phyloP scores from a whole-genome alignment of 2,113 vertebrate species.

The Xyliphius kryptos region DNA sequence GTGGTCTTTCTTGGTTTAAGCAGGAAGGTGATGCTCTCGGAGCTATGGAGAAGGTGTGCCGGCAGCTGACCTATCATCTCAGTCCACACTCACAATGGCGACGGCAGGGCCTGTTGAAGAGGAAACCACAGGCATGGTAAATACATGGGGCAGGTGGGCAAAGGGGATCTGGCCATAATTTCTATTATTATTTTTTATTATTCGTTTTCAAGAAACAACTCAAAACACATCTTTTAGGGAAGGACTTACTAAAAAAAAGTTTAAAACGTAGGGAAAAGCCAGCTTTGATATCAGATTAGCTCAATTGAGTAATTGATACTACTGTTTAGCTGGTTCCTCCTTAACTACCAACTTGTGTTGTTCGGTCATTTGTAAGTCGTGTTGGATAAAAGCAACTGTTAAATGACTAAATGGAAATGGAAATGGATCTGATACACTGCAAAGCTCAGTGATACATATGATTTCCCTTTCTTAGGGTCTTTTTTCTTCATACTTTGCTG shows the following conservation, averaged over 20 bases:
- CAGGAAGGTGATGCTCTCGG: slow-evolving; percentile 87
- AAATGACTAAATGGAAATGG: background rate
- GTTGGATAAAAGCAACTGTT: no score
- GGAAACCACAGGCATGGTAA: slow-evolving; percentile 95
- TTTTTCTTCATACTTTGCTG: no score
- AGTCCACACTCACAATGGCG: slow-evolving; percentile 95
- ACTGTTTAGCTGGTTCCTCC: no score
- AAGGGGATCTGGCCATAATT: background rate
- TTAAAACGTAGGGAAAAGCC: no score
- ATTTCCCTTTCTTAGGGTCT: background rate
- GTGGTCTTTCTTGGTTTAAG: slow-evolving; percentile 6
- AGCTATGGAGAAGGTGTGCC: slow-evolving; percentile 93
- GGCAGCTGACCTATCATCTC: slow-evolving; percentile 96
- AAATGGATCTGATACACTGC: slow-evolving; percentile 10
- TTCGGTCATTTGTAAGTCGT: no score
- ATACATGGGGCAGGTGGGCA: slow-evolving; percentile 37
- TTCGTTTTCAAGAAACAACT: no score
- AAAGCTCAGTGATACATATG: background rate
- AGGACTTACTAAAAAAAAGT: no score
- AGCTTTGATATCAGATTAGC: no score
- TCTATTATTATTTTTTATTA: no score
- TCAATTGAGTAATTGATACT: no score
- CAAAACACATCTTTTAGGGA: no score
- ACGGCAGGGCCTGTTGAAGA: slow-evolving; percentile 84
- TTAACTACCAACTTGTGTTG: no score